Conservation (phyloP, 2,113 vertebrate genomes). For the Leptodactylus fuscus region DNA sequence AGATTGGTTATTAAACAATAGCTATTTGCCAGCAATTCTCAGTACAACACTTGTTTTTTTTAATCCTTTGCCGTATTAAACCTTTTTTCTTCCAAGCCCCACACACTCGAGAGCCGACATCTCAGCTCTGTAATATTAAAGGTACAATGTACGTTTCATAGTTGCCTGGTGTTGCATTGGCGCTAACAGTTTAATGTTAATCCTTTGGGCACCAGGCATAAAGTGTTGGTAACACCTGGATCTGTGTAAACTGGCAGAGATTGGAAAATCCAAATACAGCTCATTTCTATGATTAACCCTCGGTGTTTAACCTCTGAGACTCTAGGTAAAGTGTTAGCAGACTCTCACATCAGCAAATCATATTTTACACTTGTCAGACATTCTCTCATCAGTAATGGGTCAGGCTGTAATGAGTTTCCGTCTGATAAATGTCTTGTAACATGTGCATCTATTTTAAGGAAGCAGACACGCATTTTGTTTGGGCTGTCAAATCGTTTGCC, state of each 20-base stretch:
- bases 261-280: background rate
- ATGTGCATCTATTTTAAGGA: conserved; percentile 44
- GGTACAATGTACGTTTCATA: background rate
- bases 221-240: background rate
- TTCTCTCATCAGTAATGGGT: conserved; percentile 60
- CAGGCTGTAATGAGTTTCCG: conserved; percentile 49
- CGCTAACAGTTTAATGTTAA: background rate
- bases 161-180: background rate
- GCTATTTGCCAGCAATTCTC: conserved; percentile 34
- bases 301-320: conserved; percentile 3
- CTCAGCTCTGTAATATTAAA: background rate
- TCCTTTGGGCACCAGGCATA: background rate
- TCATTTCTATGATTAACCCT: background rate
- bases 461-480: conserved; percentile 50
- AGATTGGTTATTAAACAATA: background rate
- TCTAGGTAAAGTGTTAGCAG: conserved; percentile 12
- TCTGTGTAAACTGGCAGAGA: background rate
- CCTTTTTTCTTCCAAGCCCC: background rate
- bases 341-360: conserved; percentile 26
- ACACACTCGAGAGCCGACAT: background rate
- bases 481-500: conserved; percentile 29
- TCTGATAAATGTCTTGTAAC: conserved; percentile 43
- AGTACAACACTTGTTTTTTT: conserved; percentile 6
- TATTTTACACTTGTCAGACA: conserved; percentile 51
- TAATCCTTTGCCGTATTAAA: background rate